phyloP scores from a whole-genome alignment of 2,797 vertebrate species.

The Sebastes melanostomus region DNA sequence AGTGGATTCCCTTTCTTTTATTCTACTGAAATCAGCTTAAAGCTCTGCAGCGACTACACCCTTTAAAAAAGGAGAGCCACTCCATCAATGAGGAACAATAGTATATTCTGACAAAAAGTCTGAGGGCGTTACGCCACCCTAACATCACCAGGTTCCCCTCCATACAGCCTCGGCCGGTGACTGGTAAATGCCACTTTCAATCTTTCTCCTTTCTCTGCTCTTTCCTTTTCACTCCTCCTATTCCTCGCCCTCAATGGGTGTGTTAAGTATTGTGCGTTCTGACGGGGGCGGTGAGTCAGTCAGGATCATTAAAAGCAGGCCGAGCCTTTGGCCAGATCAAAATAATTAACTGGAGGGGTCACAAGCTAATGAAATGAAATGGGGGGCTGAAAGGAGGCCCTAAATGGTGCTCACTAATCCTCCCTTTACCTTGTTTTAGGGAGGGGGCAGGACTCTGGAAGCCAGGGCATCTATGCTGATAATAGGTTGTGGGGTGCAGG shows the following conservation, averaged over 20 bases:
- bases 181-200: constrained; percentile 83
- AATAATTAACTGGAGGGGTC: constrained; percentile 89
- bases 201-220: constrained; percentile 69
- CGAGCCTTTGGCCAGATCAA: constrained; percentile 85
- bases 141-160: constrained; percentile 59
- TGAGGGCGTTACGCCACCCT: constrained; percentile 69
- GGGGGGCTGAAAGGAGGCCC: constrained; percentile 74
- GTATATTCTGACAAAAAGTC: constrained; percentile 78
- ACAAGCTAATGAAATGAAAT: constrained; percentile 87
- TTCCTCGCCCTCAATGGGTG: constrained; percentile 76
- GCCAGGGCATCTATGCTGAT: constrained; percentile 63
- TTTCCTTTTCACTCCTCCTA: constrained; percentile 74
- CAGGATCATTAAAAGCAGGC: constrained; percentile 84
- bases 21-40: constrained; percentile 58
- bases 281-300: constrained; percentile 78
- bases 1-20: constrained; percentile 36
- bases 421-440: constrained; percentile 81
- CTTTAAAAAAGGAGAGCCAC: constrained; percentile 62
- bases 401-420: constrained; percentile 84
- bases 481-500: constrained; percentile 64
- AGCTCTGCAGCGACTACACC: constrained; percentile 57
- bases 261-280: constrained; percentile 83
- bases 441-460: constrained; percentile 65
- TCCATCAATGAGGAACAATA: constrained; percentile 79
- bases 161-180: constrained; percentile 67